Evolutionary conservation across 2,797 vertebrate genomes (phyloP).

Genomic region (Trematomus bernacchii): DNA sequence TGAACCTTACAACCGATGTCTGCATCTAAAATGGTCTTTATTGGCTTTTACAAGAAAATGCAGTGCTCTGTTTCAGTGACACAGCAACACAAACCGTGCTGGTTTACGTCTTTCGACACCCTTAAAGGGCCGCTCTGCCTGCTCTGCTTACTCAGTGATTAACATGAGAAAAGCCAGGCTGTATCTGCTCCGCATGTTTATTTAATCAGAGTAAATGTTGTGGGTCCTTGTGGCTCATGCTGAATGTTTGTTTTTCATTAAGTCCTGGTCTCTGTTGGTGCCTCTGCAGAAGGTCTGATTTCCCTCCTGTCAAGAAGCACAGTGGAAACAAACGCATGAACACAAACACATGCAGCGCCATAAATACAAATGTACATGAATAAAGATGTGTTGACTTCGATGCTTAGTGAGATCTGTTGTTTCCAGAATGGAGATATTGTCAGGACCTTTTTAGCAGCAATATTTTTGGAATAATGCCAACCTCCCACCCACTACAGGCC

Average conservation of each 20-base stretch:
- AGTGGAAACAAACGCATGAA: slow-evolving; percentile 19
- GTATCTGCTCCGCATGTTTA: slow-evolving; percentile 76
- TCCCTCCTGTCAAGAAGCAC: slow-evolving; percentile 31
- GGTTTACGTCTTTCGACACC: slow-evolving; percentile 30
- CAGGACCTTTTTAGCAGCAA: background rate
- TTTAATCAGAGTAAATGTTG: slow-evolving; percentile 78
- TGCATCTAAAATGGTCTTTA: slow-evolving; percentile 20
- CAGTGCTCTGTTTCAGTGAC: slow-evolving; percentile 19
- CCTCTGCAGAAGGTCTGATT: slow-evolving; percentile 40
- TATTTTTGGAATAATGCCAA: slow-evolving; percentile 5
- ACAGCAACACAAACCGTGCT: slow-evolving; percentile 20
- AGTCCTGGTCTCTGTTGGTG: slow-evolving; percentile 35
- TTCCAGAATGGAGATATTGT: background rate
- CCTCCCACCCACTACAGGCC: slow-evolving; percentile 8
- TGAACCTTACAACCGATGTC: slow-evolving; percentile 32
- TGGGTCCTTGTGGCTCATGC: slow-evolving; percentile 59
- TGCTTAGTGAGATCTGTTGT: background rate
- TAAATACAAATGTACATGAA: slow-evolving; percentile 19
- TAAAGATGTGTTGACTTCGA: slow-evolving; percentile 28
- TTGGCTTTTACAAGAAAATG: background rate
- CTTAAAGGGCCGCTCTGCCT: slow-evolving; percentile 50
- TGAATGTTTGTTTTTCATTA: slow-evolving; percentile 75
- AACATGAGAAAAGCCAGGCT: slow-evolving; percentile 64
- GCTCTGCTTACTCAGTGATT: slow-evolving; percentile 67
- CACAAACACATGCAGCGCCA: slow-evolving; percentile 1